Evolutionary conservation across 2,888 invertebrate species (phyloP).

Genomic region (Nomada ruficornis): DNA sequence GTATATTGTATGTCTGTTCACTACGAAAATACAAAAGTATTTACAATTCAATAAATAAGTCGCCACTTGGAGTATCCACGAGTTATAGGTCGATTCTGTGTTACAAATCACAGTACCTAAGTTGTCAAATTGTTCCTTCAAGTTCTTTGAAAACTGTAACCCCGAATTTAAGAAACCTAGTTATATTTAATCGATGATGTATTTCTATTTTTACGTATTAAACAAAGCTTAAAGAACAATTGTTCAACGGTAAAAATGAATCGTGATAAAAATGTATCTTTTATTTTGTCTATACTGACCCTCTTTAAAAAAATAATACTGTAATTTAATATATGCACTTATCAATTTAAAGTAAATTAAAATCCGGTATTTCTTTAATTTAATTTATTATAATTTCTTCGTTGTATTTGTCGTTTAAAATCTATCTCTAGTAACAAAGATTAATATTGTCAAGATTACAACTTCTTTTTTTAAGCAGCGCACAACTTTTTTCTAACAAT

Average conservation of each 20-base stretch:
- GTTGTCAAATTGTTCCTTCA: conserved; percentile 5
- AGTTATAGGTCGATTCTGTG: conserved; percentile 78
- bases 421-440: conserved; percentile 14
- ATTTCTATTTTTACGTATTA: not conserved
- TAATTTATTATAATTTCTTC: not conserved
- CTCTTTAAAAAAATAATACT: not conserved
- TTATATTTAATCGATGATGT: conserved; percentile 25
- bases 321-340: conserved; percentile 6
- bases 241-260: not conserved
- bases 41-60: conserved; percentile 83
- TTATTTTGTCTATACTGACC: too few species aligned
- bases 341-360: conserved; percentile 19
- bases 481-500: conserved; percentile 2
- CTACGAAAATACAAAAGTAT: conserved; percentile 83
- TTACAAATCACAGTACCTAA: conserved; percentile 70
- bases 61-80: conserved; percentile 68
- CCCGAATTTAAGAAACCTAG: conserved; percentile 13
- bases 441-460: conserved; percentile 9
- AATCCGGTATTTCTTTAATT: conserved; percentile 4
- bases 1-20: conserved; percentile 62
- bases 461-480: not conserved
- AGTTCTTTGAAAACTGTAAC: conserved; percentile 34
- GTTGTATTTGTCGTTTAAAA: conserved; percentile 11
- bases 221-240: conserved; percentile 9
- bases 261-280: not conserved